Base-by-base conservation (phyloP, 1,140 invertebrate genomes). In the Rhagoletis pomonella region DNA sequence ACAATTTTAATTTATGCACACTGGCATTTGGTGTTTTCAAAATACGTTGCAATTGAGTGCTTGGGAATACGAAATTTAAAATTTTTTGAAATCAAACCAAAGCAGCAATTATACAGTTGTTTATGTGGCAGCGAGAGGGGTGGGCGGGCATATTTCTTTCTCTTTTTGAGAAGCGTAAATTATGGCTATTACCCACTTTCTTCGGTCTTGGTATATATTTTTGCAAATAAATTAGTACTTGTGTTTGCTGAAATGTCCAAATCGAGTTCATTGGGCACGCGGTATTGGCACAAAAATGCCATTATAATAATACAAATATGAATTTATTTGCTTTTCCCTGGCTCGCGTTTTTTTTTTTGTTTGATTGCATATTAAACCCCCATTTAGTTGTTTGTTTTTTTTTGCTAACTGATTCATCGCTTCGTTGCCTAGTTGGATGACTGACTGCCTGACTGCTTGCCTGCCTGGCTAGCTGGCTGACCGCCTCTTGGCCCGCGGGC, bases 271-370 rank as follows among this genome's bases (percentile, higher is more conserved):
- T 39, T 44, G 67, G 12, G 39, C 42, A 14, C 42, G 12, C 14
- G 67, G 39, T 73, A 73, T 73, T 44, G 67, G 67, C 67, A 73
- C 67, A 73, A 73, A 73, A 73, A 73, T 73, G 67, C 67, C 44
- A 42, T 55, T 17, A 73, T 73, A 73, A 73, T 12, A 73, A 3
- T n/a, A 47, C 39, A 14, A 44, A 2, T 81, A 62, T 62, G 9
- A 14, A 9, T 4, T 14, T n/a, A 55, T 81, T 81, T 55, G 10
- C 47, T 55, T 9, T 50, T 47, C 39, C 19, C n/a, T 17, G 1
- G 4, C 69, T 39, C 14, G 39, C 0, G 39, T 4, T 67, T 67
- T 67, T 19, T 4, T 67, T 7, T 67, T 19, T 29, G 64, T 67
- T 67, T 67, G 29, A 58, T 81, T 81, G 47, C 73, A 7, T 29